These are phyloP conservation scores for Brachionus paranguensis DNA, from an alignment of 1,140 invertebrate species.

Conservation along the genomic window DNA sequence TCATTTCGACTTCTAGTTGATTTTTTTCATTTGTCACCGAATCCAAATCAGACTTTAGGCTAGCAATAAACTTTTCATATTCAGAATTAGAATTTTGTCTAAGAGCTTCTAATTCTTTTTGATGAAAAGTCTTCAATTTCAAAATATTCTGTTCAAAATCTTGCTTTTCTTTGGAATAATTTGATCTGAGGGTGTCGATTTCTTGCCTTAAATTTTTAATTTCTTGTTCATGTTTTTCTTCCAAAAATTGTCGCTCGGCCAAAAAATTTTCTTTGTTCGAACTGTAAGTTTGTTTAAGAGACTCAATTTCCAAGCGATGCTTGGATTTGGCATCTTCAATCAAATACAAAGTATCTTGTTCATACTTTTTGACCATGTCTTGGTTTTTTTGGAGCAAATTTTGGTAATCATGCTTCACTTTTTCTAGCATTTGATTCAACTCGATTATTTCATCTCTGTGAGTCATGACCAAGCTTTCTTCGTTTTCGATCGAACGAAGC, in stretches of 20 bases:
- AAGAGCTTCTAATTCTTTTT: constrained; percentile 51
- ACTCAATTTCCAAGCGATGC: constrained; percentile 48
- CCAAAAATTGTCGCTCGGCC: not conserved
- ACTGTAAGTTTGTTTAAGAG: constrained; percentile 44
- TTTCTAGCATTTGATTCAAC: constrained; percentile 48
- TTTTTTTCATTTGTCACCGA: constrained; percentile 48
- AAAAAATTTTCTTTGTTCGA: constrained; percentile 41
- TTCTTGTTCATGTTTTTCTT: constrained; percentile 39
- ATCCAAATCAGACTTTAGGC: constrained; percentile 46
- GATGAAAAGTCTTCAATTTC: constrained; percentile 52
- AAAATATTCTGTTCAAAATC: constrained; percentile 50
- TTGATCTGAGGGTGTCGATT: constrained; percentile 36
- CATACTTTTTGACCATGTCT: constrained; percentile 44
- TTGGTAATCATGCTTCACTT: constrained; percentile 50
- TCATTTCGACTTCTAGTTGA: constrained; percentile 46
- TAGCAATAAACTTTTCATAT: constrained; percentile 43
- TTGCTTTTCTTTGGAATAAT: constrained; percentile 46
- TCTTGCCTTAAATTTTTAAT: constrained; percentile 44
- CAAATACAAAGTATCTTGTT: constrained; percentile 45
- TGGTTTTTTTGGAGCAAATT: constrained; percentile 47
- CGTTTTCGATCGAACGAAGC: constrained; percentile 45
- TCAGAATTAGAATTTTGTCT: constrained; percentile 43
- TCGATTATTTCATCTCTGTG: constrained; percentile 48
- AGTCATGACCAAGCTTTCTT: constrained; percentile 45
- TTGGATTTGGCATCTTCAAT: constrained; percentile 46